phyloP scores from a whole-genome alignment of 2,888 invertebrate species.

The Callyntrura guangdongensis region DNA sequence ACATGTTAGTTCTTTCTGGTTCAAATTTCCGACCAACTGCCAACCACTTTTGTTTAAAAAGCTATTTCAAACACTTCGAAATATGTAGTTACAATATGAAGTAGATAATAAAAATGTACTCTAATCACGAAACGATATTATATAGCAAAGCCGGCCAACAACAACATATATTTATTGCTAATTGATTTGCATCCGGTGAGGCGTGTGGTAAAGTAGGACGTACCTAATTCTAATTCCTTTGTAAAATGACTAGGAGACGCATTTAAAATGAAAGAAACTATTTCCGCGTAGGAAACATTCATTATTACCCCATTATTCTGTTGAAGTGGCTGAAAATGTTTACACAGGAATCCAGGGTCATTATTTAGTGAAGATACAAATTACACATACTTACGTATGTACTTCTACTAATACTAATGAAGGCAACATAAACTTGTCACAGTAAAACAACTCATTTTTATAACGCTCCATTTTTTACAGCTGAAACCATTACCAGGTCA shows the following conservation, averaged over 20 bases:
- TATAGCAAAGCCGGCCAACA: neutral
- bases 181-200: conserved; percentile 16
- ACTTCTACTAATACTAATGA: too few relatives aligned
- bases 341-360: too few relatives aligned
- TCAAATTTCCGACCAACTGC: conserved; percentile 37
- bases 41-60: conserved; percentile 5
- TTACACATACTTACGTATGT: too few relatives aligned
- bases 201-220: neutral
- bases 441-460: too few relatives aligned
- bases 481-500: neutral
- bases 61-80: neutral
- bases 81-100: neutral
- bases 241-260: neutral
- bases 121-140: neutral
- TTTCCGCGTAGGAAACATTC: too few relatives aligned
- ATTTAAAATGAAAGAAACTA: neutral
- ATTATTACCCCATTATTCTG: too few relatives aligned
- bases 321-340: too few relatives aligned
- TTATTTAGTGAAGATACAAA: too few relatives aligned
- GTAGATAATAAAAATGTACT: neutral
- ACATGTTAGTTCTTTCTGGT: conserved; percentile 6
- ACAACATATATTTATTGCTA: conserved; percentile 40
- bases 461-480: too few relatives aligned
- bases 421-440: too few relatives aligned
- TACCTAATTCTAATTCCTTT: neutral